Percentiles rank a stretch among this genome's conserved stretches.
These are phyloP conservation scores for Vesta saturnalis DNA, from an alignment of 2,888 invertebrate species.

Conservation along the genomic window DNA sequence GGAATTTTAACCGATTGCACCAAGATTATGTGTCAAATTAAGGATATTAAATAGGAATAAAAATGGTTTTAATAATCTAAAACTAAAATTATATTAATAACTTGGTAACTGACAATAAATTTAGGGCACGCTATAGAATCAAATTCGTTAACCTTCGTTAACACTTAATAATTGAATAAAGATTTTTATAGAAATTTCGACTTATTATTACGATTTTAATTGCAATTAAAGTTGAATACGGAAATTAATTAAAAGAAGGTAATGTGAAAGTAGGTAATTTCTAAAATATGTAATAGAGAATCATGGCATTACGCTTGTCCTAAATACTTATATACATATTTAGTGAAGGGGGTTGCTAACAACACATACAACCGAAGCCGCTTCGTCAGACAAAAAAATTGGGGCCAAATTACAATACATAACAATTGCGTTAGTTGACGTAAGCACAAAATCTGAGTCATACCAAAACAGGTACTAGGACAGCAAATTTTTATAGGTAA, in stretches of 20 bases:
- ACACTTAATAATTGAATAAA: no score
- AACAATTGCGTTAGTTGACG: neutral
- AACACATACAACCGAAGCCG: neutral
- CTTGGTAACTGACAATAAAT: no score
- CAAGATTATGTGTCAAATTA: no score
- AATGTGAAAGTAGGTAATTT: neutral
- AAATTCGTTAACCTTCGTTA: no score
- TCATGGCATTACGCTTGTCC: neutral
- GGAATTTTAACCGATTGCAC: no score
- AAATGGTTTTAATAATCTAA: no score
- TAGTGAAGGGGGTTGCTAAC: neutral
- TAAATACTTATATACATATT: neutral
- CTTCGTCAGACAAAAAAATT: no score
- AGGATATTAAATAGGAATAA: no score
- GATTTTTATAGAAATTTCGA: no score
- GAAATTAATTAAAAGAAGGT: neutral
- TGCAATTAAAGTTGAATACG: no score
- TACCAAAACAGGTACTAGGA: neutral
- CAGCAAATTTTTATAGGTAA: neutral
- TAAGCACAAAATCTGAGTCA: slow-evolving; percentile 7
- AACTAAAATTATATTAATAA: no score
- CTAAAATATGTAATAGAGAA: neutral
- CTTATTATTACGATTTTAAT: neutral
- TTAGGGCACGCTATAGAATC: no score
- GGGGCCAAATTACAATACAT: neutral